These are phyloP conservation scores for Microctonus aethiopoides DNA, from an alignment of 2,888 invertebrate species.

Conservation along the genomic window DNA sequence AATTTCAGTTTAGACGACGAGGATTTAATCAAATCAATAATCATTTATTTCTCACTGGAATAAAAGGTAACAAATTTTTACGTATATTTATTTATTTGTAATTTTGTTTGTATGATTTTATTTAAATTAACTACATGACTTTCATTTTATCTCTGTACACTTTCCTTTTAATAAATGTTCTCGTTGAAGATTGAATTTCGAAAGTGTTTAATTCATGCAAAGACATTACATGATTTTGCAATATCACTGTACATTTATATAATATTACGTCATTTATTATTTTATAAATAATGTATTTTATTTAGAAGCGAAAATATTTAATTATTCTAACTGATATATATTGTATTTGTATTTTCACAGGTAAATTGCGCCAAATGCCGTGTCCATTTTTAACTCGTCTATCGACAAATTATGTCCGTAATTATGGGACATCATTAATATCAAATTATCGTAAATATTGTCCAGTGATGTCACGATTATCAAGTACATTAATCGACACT, in stretches of 20 bases:
- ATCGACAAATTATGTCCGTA: constrained; percentile 82
- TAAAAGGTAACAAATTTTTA: background rate
- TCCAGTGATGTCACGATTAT: constrained; percentile 76
- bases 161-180: background rate
- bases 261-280: background rate
- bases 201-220: background rate
- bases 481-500: constrained; percentile 53
- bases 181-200: background rate
- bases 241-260: background rate
- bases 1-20: background rate
- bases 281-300: background rate
- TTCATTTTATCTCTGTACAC: background rate
- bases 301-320: too few species aligned
- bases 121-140: background rate
- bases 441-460: constrained; percentile 86
- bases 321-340: background rate
- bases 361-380: constrained; percentile 72
- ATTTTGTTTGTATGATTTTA: too few species aligned
- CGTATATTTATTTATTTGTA: background rate
- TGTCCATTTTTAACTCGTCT: constrained; percentile 89
- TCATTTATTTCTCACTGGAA: background rate
- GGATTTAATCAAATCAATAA: background rate
- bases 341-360: background rate
- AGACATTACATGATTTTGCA: background rate
- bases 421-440: constrained; percentile 80